phyloP scores from a whole-genome alignment of 1,140 invertebrate genomes.

The Brachionus calyciflorus region DNA sequence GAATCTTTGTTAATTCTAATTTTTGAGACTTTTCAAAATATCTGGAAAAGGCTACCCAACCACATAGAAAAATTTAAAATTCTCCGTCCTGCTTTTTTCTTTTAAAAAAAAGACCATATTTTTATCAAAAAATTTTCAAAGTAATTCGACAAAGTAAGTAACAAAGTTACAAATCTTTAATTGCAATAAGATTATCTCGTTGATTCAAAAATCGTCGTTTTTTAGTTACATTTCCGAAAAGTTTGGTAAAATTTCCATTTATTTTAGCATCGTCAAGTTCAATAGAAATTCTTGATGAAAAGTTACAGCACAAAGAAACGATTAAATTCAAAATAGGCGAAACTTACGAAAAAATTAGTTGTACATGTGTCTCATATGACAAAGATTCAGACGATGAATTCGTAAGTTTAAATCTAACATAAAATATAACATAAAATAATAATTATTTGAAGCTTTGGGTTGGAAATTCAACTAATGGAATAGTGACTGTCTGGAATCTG shows the following conservation, averaged over 20 bases:
- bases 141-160: too few relatives aligned
- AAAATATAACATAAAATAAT: background rate
- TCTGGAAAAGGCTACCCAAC: too few relatives aligned
- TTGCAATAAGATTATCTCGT: too few relatives aligned
- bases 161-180: too few relatives aligned
- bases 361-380: background rate
- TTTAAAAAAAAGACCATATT: background rate
- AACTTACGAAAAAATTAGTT: constrained; percentile 8
- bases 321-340: constrained; percentile 9
- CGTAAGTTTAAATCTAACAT: background rate
- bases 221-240: too few relatives aligned
- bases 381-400: constrained; percentile 1
- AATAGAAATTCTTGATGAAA: background rate
- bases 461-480: background rate
- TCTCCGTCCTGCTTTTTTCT: too few relatives aligned
- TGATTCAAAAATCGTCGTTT: too few relatives aligned
- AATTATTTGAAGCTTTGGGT: background rate
- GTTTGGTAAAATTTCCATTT: too few relatives aligned
- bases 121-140: background rate
- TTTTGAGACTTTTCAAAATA: too few relatives aligned
- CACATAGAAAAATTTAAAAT: too few relatives aligned
- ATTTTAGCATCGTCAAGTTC: background rate
- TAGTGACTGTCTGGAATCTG: constrained; percentile 5
- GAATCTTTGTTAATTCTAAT: too few relatives aligned
- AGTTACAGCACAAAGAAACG: background rate